Evolutionary conservation across 2,888 invertebrate genomes (phyloP).

Genomic region (Dryadula phaetusa): DNA sequence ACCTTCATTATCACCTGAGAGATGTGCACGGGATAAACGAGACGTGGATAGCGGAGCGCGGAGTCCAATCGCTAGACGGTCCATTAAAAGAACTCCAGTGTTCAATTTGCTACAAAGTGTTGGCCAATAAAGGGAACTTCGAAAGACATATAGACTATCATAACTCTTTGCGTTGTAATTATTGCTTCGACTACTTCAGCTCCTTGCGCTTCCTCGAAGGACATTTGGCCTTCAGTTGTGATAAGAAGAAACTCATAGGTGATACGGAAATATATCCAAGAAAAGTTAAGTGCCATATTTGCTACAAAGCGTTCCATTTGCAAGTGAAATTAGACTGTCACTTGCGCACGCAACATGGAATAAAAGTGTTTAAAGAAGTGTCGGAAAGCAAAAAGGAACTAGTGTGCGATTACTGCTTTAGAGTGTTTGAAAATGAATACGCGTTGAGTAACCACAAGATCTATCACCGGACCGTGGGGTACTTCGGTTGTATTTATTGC

Average conservation of each 20-base stretch:
- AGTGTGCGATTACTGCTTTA: slow-evolving; percentile 79
- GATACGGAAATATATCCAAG: slow-evolving; percentile 72
- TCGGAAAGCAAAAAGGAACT: slow-evolving; percentile 63
- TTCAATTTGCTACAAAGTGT: slow-evolving; percentile 74
- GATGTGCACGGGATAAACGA: slow-evolving; percentile 71
- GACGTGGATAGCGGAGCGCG: slow-evolving; percentile 74
- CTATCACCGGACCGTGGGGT: slow-evolving; percentile 75
- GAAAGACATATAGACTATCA: slow-evolving; percentile 80
- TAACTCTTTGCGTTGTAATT: slow-evolving; percentile 78
- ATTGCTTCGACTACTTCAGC: slow-evolving; percentile 79
- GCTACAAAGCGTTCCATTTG: slow-evolving; percentile 79
- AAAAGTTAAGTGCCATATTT: slow-evolving; percentile 74
- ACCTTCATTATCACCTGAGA: slow-evolving; percentile 73
- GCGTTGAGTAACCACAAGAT: slow-evolving; percentile 70
- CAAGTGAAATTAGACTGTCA: slow-evolving; percentile 81
- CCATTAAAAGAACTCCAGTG: slow-evolving; percentile 77
- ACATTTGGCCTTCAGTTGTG: slow-evolving; percentile 74
- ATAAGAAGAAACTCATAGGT: slow-evolving; percentile 73
- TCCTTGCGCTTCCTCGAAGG: slow-evolving; percentile 74
- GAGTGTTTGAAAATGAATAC: slow-evolving; percentile 74
- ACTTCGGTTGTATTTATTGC: slow-evolving; percentile 80
- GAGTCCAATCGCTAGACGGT: slow-evolving; percentile 59
- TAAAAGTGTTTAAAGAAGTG: slow-evolving; percentile 60
- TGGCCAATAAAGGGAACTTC: slow-evolving; percentile 78
- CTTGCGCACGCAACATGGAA: slow-evolving; percentile 69